Percentiles rank a stretch among this genome's conserved stretches.
phyloP scores from a whole-genome alignment of 2,888 invertebrate species.

The Melanostoma scalare region DNA sequence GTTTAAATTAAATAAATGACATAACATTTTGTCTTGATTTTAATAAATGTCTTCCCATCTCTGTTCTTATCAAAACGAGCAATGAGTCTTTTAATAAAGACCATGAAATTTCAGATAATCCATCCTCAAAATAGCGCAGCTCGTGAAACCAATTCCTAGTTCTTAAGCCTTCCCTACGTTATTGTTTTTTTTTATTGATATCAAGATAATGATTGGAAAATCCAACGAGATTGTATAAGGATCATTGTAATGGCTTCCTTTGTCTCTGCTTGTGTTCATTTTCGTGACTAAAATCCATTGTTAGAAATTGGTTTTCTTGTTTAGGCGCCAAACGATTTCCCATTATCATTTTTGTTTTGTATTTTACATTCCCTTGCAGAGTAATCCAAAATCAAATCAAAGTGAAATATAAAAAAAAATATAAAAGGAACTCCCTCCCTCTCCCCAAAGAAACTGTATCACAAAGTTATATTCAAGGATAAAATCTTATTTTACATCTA shows the following conservation, averaged over 20 bases:
- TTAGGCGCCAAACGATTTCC: constrained; percentile 49
- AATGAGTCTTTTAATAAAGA: too few species aligned
- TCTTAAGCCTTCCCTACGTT: too few species aligned
- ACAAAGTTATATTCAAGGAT: constrained; percentile 1
- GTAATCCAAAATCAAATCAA: constrained; percentile 22
- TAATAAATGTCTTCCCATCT: too few species aligned
- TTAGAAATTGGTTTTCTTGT: constrained; percentile 52
- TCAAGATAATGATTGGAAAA: background rate
- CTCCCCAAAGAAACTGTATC: background rate
- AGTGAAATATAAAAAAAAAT: constrained; percentile 12
- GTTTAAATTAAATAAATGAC: too few species aligned
- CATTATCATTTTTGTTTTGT: constrained; percentile 30
- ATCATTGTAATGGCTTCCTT: background rate
- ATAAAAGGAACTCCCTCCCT: constrained; percentile 14
- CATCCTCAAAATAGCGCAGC: too few species aligned
- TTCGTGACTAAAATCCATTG: constrained; percentile 59
- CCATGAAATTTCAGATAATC: too few species aligned
- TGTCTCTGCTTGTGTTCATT: background rate
- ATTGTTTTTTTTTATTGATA: too few species aligned
- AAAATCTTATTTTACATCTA: constrained; percentile 3
- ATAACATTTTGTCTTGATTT: too few species aligned
- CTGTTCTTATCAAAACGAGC: too few species aligned
- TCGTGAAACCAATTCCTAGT: too few species aligned
- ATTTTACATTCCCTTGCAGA: constrained; percentile 47
- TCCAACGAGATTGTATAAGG: background rate